These are phyloP conservation scores for Vanessa atalanta DNA, from an alignment of 1,140 invertebrate species.

Conservation along the genomic window DNA sequence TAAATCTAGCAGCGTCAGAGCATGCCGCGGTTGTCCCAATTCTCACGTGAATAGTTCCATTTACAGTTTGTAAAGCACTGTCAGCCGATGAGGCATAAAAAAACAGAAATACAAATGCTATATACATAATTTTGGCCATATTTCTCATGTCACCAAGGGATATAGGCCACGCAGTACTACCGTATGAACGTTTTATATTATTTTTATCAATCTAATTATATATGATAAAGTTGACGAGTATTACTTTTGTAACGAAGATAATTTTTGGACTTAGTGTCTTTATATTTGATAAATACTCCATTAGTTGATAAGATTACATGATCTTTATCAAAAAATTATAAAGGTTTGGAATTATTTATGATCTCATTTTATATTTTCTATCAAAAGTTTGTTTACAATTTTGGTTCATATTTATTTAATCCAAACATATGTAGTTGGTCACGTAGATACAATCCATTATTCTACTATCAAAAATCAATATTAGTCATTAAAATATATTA, in stretches of 20 bases:
- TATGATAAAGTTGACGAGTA: not conserved
- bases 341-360: too few relatives aligned
- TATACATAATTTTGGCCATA: not conserved
- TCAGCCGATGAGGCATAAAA: conserved; percentile 6
- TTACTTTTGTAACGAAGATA: not conserved
- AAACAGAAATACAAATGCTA: not conserved
- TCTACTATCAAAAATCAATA: too few relatives aligned
- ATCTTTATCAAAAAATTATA: too few relatives aligned
- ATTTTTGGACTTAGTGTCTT: not conserved
- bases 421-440: too few relatives aligned
- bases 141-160: not conserved
- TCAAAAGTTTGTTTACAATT: too few relatives aligned
- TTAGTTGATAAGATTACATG: too few relatives aligned
- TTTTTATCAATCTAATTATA: not conserved
- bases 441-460: too few relatives aligned
- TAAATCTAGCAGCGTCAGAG: conserved; percentile 20
- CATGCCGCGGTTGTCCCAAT: conserved; percentile 33
- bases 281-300: too few relatives aligned
- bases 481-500: too few relatives aligned
- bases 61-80: conserved; percentile 25
- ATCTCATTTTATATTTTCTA: too few relatives aligned
- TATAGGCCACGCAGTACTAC: not conserved
- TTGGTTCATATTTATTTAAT: too few relatives aligned
- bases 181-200: not conserved
- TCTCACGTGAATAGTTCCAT: conserved; percentile 31